Percentiles rank a stretch among this genome's conserved stretches.
phyloP scores from a whole-genome alignment of 2,113 vertebrate species.

The Sakesphorus luctuosus region DNA sequence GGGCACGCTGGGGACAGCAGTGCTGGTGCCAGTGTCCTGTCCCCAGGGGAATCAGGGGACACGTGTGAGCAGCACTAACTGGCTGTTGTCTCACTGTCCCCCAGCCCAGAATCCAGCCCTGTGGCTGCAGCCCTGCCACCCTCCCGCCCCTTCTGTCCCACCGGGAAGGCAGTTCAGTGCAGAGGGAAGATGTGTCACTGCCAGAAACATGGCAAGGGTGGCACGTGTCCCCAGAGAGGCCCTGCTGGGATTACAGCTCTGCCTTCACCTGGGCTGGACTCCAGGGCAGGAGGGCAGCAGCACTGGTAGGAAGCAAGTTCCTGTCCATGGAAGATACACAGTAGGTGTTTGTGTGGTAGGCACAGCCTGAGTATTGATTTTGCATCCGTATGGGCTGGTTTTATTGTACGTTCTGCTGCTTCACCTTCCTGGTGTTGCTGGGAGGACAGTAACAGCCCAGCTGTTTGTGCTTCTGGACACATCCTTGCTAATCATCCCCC shows the following conservation, averaged over 20 bases:
- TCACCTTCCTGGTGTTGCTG: fast-evolving
- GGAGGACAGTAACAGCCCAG: background rate
- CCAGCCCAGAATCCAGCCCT: too few relatives aligned
- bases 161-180: too few relatives aligned
- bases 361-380: fast-evolving
- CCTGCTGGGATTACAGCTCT: too few relatives aligned
- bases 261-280: fast-evolving
- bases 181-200: background rate
- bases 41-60: background rate
- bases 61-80: fast-evolving
- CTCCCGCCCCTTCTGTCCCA: background rate
- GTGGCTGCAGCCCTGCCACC: background rate
- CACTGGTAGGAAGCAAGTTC: fast-evolving
- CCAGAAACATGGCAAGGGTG: fast-evolving
- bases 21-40: fast-evolving
- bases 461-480: background rate
- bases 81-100: fast-evolving
- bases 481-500: background rate
- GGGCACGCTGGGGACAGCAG: background rate
- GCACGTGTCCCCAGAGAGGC: background rate
- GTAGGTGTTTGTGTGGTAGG: fast-evolving
- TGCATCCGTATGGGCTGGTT: fast-evolving
- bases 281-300: fast-evolving
- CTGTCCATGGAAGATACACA: fast-evolving
- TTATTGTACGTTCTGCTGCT: background rate